Base-by-base conservation (phyloP, 2,797 vertebrate genomes). In the Hephaestus fuliginosus region DNA sequence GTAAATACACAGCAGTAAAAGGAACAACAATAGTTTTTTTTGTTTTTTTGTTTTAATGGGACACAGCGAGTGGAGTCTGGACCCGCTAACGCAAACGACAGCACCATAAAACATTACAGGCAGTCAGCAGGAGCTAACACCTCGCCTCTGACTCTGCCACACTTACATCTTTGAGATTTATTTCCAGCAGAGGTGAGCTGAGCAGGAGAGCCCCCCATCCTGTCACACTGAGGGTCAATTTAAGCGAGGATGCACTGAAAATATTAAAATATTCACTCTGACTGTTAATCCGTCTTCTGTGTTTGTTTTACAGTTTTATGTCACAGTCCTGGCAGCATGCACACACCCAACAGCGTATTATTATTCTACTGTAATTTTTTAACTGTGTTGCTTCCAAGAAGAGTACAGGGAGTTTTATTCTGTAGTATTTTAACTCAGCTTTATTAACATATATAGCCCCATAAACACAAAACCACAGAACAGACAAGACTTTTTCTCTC, bases 31-130 rank as follows among this genome's bases (percentile, higher is more conserved):
- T 57, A 39, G 73, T 68, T 73, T 74, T 83, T 69, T 41, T 53
- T n/a, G 67, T 71, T 48, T 48, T n/a, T 3, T n/a, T 11, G n/a
- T 70, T 65, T 18, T 7, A 79, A 62, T 61, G 72, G 72, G 49
- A 73, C 49, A 46, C 52, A 70, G 73, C 11, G 17, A 81, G 74
- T 25, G 2, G 33, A 60, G 63, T 39, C 53, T 15, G 33, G 52
- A 64, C 53, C 72, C 1, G 4, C 43, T 51, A 69, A 86, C 71
- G 57, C 53, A 14, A 57, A 25, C 46, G 12, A 62, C 80, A 74
- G 62, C 74, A 52, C 80, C 11, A 78, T 88, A 68, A 90, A 82
- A 85, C 78, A 83, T 78, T 53, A 66, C 75, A 82, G 62, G 83
- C 86, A 79, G 79, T 74, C 74, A 77, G 81, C 69, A 58, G 81